Base-by-base conservation (phyloP, 2,888 invertebrate species). In the Dicycla oo region DNA sequence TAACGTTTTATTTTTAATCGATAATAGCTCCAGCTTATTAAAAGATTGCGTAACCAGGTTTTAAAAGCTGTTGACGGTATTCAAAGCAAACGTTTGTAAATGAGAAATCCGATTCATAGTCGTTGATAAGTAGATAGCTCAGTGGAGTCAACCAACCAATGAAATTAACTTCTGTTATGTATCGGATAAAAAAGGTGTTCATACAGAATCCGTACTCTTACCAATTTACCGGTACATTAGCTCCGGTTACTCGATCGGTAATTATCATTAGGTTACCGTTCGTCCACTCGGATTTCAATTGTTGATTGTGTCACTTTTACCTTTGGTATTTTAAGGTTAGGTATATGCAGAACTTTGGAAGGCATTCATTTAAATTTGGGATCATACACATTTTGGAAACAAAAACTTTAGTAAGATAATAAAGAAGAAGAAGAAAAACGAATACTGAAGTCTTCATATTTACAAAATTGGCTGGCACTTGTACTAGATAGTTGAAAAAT, bases 171-270 rank as follows among this genome's bases (percentile, higher is more conserved):
- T 87, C 83, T 88, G 85, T 88, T 88, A 88, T 85, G 86, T 89
- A 84, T 89, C 77, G 78, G 67, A 75, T 87, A 84, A 89, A 91
- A 83, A 89, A 89, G 82, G 80, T 87, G 77, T 87, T 88, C 87
- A 88, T 88, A 88, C 86, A 86, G 82, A 87, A 86, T 88, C 86
- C 85, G 83, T 84, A 87, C 90, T 92, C 88, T 91, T 91, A 91
- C 90, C 91, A 92, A 93, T 93, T 93, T 91, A 80, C 83, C 88
- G 91, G 88, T 87, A 86, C 86, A 89, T 93, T 93, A 92, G 88
- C 86, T 83, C 72, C 88, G 89, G 88, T 89, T 88, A 88, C 85
- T 81, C 81, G 80, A 86, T 85, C 83, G 80, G 81, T 89, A 88
- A 91, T 91, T 88, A 90, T 86, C 86, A 88, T 86, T 88, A 83